phyloP scores from a whole-genome alignment of 2,888 invertebrate species.

The Trypoxylon attenuatum region DNA sequence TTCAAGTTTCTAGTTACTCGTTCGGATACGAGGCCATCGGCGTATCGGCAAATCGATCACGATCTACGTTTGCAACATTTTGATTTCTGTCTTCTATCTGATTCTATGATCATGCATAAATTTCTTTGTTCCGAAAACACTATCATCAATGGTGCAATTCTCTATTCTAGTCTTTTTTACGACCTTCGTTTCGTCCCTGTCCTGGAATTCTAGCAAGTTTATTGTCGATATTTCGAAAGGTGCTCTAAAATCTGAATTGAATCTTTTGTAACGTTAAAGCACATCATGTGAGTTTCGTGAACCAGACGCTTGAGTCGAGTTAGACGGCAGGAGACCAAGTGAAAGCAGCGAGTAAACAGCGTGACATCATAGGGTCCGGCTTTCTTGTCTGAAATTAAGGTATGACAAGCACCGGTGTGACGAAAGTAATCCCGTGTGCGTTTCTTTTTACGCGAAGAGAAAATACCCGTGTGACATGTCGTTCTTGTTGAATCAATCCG shows the following conservation, averaged over 20 bases:
- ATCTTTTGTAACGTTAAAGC: too few relatives aligned
- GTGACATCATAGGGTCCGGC: conserved; percentile 63
- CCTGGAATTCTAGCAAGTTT: too few relatives aligned
- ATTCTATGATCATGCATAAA: too few relatives aligned
- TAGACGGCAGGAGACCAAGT: conserved; percentile 44
- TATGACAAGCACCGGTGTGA: conserved; percentile 42
- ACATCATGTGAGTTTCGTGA: conserved; percentile 11
- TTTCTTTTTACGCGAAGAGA: conserved; percentile 27
- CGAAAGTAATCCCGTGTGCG: conserved; percentile 25
- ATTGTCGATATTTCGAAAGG: too few relatives aligned
- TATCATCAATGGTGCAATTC: too few relatives aligned
- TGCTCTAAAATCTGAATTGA: too few relatives aligned
- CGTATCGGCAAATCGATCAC: conserved; percentile 16
- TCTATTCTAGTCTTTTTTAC: too few relatives aligned
- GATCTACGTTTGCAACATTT: conserved; percentile 2
- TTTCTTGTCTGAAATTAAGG: conserved; percentile 59
- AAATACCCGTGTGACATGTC: conserved; percentile 14
- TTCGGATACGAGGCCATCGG: conserved; percentile 19
- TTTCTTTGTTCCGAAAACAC: too few relatives aligned
- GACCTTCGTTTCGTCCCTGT: too few relatives aligned
- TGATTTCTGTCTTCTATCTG: too few relatives aligned
- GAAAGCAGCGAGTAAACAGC: conserved; percentile 57
- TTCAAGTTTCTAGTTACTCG: conserved; percentile 21
- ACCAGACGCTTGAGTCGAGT: conserved; percentile 12
- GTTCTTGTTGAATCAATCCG: not conserved